These are phyloP conservation scores for Drosophila mauritiana DNA, from an alignment of 1,140 invertebrate species.

Conservation along the genomic window DNA sequence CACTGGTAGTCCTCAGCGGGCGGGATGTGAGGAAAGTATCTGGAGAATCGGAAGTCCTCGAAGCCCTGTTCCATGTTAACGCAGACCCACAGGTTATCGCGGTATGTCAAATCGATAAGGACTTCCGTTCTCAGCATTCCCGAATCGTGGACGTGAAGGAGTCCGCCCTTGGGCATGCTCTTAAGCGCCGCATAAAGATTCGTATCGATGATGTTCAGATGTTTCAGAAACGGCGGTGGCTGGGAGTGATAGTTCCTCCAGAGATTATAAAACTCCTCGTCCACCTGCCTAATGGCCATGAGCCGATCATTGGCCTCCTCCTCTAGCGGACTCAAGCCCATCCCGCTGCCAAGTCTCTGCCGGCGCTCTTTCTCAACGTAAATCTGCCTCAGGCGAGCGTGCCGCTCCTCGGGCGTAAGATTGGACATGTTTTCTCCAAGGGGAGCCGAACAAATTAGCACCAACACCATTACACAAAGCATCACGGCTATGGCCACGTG, in stretches of 20 bases:
- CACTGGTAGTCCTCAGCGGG: constrained; percentile 67
- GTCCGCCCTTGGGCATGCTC: constrained; percentile 89
- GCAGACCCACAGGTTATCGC: constrained; percentile 56
- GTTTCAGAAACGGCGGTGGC: constrained; percentile 87
- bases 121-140: constrained; percentile 88
- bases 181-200: constrained; percentile 88
- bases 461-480: constrained; percentile 31
- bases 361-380: constrained; percentile 30
- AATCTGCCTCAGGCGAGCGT: constrained; percentile 7
- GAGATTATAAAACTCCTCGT: constrained; percentile 31
- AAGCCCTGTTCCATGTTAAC: constrained; percentile 69
- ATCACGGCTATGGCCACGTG: constrained; percentile 10
- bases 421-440: neutral
- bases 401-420: constrained; percentile 8
- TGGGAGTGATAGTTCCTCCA: constrained; percentile 45
- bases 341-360: constrained; percentile 32
- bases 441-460: constrained; percentile 33
- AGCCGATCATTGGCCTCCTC: constrained; percentile 44
- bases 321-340: constrained; percentile 41
- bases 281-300: constrained; percentile 32
- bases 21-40: constrained; percentile 15
- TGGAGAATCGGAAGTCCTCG: constrained; percentile 82
- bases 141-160: constrained; percentile 90
- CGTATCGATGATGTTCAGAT: constrained; percentile 87
- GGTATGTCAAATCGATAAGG: constrained; percentile 37